Percentiles rank a stretch among this genome's conserved stretches.
These are phyloP conservation scores for Stenurella melanura DNA, from an alignment of 2,888 invertebrate species.

Conservation along the genomic window DNA sequence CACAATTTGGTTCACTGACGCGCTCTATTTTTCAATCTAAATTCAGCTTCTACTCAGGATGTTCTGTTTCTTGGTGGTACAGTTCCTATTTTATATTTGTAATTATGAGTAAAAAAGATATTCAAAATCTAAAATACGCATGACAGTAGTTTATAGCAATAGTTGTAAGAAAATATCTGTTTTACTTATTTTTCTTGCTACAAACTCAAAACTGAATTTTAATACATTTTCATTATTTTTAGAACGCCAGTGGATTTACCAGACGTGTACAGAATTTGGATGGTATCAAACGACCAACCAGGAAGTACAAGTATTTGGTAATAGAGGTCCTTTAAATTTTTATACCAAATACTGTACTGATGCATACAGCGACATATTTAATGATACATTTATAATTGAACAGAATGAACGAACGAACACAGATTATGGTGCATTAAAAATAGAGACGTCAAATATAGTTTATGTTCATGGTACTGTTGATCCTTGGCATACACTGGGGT, in stretches of 20 bases:
- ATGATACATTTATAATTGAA: conserved; percentile 75
- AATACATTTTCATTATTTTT: neutral
- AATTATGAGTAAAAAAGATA: too few species aligned
- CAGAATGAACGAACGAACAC: conserved; percentile 77
- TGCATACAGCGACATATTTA: conserved; percentile 77
- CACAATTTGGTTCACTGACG: too few species aligned
- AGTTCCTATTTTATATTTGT: too few species aligned
- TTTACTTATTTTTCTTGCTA: too few species aligned
- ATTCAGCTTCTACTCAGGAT: too few species aligned
- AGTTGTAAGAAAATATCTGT: too few species aligned
- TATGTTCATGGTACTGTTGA: conserved; percentile 78
- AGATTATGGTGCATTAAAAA: conserved; percentile 74
- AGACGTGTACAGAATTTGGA: conserved; percentile 91
- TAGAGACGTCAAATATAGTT: conserved; percentile 75
- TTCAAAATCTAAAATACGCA: too few species aligned
- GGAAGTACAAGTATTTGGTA: conserved; percentile 78
- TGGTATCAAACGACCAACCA: conserved; percentile 86
- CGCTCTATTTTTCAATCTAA: too few species aligned
- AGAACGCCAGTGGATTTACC: conserved; percentile 84
- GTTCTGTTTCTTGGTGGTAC: too few species aligned
- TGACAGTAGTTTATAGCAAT: too few species aligned
- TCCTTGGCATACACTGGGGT: conserved; percentile 77
- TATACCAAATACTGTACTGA: conserved; percentile 85
- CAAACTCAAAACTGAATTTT: conserved; percentile 32
- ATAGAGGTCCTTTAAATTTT: conserved; percentile 73